A percentile compares a stretch with the other conserved stretches of the same genome.
These are phyloP conservation scores for Oligia strigilis DNA, from an alignment of 2,888 invertebrate genomes.

Conservation along the genomic window DNA sequence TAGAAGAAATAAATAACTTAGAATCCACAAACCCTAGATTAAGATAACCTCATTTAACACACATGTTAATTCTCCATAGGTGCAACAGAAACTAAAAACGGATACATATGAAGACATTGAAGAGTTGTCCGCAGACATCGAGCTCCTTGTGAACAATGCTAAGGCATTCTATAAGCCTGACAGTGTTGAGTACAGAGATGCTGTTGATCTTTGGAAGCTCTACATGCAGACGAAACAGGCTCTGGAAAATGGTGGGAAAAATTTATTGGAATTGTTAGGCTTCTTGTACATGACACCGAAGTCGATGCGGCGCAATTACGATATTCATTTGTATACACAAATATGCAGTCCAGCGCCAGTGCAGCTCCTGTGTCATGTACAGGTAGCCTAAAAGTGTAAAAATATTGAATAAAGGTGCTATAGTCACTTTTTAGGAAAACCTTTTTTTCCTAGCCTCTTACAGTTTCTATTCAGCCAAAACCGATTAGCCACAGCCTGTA, in stretches of 20 bases:
- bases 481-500: background rate
- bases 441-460: background rate
- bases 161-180: conserved; percentile 98
- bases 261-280: background rate
- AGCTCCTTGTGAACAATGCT: conserved; percentile 97
- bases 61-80: conserved; percentile 80
- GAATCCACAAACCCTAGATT: background rate
- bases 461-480: background rate
- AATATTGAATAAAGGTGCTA: background rate
- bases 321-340: background rate
- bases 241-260: conserved; percentile 83
- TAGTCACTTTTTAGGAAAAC: background rate
- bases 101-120: conserved; percentile 99
- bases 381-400: background rate
- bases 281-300: background rate
- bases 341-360: background rate
- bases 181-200: conserved; percentile 96
- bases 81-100: conserved; percentile 99
- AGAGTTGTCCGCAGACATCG: conserved; percentile 97
- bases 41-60: background rate
- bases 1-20: background rate
- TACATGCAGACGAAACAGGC: conserved; percentile 90
- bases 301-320: background rate
- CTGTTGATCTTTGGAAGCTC: conserved; percentile 96
- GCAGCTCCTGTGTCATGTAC: background rate